Conservation (phyloP, 2,797 vertebrate genomes). For the Merluccius polli region DNA sequence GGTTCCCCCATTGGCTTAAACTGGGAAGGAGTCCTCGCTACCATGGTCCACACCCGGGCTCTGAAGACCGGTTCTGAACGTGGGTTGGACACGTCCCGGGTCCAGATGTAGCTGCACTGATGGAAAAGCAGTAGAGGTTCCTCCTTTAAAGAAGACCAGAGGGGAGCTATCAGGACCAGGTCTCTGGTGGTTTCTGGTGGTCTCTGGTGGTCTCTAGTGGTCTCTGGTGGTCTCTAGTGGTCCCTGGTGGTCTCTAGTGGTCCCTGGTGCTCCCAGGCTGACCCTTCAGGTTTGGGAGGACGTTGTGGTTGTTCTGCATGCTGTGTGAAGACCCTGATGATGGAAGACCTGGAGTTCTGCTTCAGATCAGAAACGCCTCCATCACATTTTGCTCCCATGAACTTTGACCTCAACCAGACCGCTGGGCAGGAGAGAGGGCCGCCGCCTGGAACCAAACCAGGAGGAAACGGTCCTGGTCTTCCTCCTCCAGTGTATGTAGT, state of each 20-base stretch:
- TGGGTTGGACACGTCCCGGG: neutral
- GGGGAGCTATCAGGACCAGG: neutral
- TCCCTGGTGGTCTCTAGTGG: neutral
- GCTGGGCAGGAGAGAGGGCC: neutral
- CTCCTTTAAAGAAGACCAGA: neutral
- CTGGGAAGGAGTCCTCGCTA: neutral
- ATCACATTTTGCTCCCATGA: neutral
- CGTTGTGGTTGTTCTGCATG: constrained; percentile 4
- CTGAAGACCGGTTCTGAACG: neutral
- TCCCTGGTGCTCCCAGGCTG: neutral
- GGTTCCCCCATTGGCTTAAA: neutral
- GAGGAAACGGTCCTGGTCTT: neutral
- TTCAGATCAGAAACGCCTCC: neutral
- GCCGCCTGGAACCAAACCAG: neutral
- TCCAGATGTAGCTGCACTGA: neutral
- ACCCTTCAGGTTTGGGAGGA: neutral
- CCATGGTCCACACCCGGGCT: neutral
- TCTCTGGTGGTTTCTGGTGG: neutral
- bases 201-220: neutral
- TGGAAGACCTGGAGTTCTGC: neutral
- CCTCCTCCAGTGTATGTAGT: neutral
- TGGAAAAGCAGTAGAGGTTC: neutral
- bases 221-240: neutral
- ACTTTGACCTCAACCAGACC: neutral
- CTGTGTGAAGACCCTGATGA: constrained; percentile 3